Conservation (phyloP, 2,797 vertebrate species). For the Phalanger gymnotis region DNA sequence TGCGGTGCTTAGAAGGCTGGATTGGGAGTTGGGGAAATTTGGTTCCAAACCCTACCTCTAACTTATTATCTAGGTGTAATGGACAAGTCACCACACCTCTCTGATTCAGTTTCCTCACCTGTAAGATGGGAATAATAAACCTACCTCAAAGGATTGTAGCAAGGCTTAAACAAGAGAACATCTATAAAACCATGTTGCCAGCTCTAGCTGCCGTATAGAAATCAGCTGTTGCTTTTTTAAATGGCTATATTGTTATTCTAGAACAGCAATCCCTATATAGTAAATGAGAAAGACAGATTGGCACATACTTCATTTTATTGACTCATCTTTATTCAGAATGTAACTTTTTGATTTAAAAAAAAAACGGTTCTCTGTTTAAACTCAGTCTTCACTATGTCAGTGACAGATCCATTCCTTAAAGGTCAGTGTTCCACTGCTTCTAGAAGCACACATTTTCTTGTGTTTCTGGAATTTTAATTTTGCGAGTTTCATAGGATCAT, state of each 20-base stretch:
- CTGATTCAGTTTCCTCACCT: not conserved
- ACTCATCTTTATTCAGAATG: constrained; percentile 11
- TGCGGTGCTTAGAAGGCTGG: not conserved
- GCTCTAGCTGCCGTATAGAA: not conserved
- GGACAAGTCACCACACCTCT: not conserved
- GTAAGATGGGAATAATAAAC: not conserved
- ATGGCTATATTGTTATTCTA: not conserved
- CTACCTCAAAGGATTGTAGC: not conserved
- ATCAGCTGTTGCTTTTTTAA: not conserved
- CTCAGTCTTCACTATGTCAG: not conserved
- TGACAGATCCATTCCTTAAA: constrained; percentile 14
- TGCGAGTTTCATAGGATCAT: not conserved
- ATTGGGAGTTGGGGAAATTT: not conserved
- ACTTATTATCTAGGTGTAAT: not conserved
- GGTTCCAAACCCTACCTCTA: not conserved
- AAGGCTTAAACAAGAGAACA: not conserved
- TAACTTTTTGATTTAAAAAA: constrained; percentile 23
- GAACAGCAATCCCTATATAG: constrained; percentile 11
- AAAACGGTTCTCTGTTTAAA: not conserved
- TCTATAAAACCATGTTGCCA: not conserved
- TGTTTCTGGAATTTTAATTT: constrained; percentile 10
- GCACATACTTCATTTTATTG: constrained; percentile 33
- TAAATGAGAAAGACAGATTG: not conserved
- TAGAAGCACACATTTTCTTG: not conserved
- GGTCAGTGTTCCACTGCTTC: not conserved